Evolutionary conservation across 1,140 invertebrate species (phyloP), one percentile per base, ranked within the genome.

Genomic region (Listronotus oregonensis): DNA sequence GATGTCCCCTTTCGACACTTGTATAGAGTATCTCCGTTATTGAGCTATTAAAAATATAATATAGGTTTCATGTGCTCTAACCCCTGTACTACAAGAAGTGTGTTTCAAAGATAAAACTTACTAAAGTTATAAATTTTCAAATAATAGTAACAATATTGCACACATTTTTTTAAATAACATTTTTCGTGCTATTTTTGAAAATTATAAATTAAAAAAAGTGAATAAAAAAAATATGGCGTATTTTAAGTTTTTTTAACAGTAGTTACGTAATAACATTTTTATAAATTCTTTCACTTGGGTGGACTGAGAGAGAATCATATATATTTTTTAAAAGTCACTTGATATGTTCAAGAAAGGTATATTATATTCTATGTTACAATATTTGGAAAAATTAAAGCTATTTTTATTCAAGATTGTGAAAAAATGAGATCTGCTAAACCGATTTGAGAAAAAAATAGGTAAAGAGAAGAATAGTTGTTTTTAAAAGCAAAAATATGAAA

Each of bases 111-210:
- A 1, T n/a, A 21, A 27, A 50, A 17, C 5, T 3, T 27, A 47
- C n/a, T 11, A 71, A 74, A 70, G 73, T 72, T 75, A 75, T 73
- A 75, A 65, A 67, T 70, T 67, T 64, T 67, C 56, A 65, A 52
- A 52, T 61, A 39, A 62, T 68, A 56, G 61, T 59, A 70, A 71
- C 73, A 71, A 74, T 74, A 75, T 75, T 75, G 73, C 73, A 75
- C 72, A 70, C 21, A 46, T 14, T 65, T 70, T 51, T 59, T 65
- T 63, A 34, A 56, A 54, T 46, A 37, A 58, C 31, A 64, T 60
- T 62, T 50, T 66, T 43, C 47, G 51, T 63, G 52, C 51, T 61
- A 65, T 68, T 56, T 70, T 70, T 32, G 21, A 54, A 50, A 39
- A 47, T 11, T 40, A 18, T 59, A 59, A 39, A 42, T 18, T 14